Evolutionary conservation across 2,113 vertebrate species (phyloP), one percentile per base, ranked within the genome.

Genomic region (Alexandromys fortis): DNA sequence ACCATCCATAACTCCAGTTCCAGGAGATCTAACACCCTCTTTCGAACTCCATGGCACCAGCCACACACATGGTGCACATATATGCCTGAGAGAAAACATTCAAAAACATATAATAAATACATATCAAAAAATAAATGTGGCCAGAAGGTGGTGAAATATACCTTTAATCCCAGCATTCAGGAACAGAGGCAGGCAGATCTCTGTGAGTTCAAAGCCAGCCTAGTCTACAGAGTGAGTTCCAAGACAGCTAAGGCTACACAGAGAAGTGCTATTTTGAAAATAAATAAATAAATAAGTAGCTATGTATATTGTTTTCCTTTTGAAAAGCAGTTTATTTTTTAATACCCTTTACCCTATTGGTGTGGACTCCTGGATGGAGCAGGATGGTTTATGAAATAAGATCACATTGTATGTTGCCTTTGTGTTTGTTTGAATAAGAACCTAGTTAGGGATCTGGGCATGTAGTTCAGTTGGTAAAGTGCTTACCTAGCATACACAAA

Each of bases 321-420:
- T 92, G 87, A 95, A 94, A 97, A 92, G 35, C 45, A 70, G 14
- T 14, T 68, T 86, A 77, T 91, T 79, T 95, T 68, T 68, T 89
- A 82, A 91, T 96, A 33, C 24, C 16, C 8, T 90, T 4, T n/a
- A 42, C 35, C 17, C 24, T 9, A 47, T 45, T 94, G 47, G 94
- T 91, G 1, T 33, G 78, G 55, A 28, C 67, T 97, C 89, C 79
- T 63, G 55, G 94, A 77, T 94, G 28, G 35, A 91, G 33, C 72
- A 94, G 30, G n/a, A 5, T 95, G 70, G 67, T 95, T 97, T 96
- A 70, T 92, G 49, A 95, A 95, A 92, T 94, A 65, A 86, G 86
- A 89, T 95, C 91, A 83, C 8, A 86, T 92, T 94, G 42, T 82
- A 92, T 95, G 38, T 89, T 96, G 42, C 63, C 33, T 63, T 94